These are phyloP conservation scores for Caenorhabditis wallacei DNA, from an alignment of 2,888 invertebrate species.

Conservation along the genomic window DNA sequence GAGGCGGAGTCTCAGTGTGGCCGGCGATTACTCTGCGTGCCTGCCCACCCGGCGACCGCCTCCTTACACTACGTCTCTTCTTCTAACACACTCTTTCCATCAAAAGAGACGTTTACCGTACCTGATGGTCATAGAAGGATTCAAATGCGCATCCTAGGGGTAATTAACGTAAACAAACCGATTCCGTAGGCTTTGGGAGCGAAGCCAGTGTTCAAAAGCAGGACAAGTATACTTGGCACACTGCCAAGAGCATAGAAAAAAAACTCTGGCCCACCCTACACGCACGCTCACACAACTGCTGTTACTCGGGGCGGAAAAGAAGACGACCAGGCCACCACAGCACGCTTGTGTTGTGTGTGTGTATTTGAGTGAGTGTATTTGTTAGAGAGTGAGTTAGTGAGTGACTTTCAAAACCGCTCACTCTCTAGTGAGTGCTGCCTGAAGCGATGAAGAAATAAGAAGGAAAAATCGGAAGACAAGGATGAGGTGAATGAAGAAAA, in stretches of 20 bases:
- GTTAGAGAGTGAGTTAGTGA: constrained; percentile 52
- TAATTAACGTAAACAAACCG: constrained; percentile 59
- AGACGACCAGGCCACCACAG: constrained; percentile 52
- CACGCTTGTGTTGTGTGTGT: constrained; percentile 43
- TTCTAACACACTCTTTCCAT: constrained; percentile 24
- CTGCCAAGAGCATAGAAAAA: constrained; percentile 63
- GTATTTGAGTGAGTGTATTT: constrained; percentile 32
- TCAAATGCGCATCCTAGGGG: constrained; percentile 40
- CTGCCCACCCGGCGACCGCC: constrained; percentile 63
- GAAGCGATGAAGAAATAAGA: constrained; percentile 21
- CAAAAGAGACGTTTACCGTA: constrained; percentile 52
- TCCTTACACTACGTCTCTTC: constrained; percentile 50
- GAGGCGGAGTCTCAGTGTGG: constrained; percentile 70
- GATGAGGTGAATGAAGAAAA: constrained; percentile 37
- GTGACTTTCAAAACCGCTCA: constrained; percentile 56
- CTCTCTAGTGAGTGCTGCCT: constrained; percentile 27
- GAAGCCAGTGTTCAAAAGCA: not conserved
- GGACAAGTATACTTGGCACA: constrained; percentile 58
- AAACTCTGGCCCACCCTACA: constrained; percentile 56
- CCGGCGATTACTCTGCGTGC: constrained; percentile 70
- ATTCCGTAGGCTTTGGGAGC: constrained; percentile 18
- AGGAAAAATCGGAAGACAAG: constrained; percentile 5
- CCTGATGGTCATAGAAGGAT: constrained; percentile 36
- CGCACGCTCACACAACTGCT: constrained; percentile 60
- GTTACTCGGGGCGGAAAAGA: constrained; percentile 59